A percentile compares a stretch with the other conserved stretches of the same genome.
phyloP scores from a whole-genome alignment of 1,140 invertebrate genomes.

The Caenorhabditis tropicalis region DNA sequence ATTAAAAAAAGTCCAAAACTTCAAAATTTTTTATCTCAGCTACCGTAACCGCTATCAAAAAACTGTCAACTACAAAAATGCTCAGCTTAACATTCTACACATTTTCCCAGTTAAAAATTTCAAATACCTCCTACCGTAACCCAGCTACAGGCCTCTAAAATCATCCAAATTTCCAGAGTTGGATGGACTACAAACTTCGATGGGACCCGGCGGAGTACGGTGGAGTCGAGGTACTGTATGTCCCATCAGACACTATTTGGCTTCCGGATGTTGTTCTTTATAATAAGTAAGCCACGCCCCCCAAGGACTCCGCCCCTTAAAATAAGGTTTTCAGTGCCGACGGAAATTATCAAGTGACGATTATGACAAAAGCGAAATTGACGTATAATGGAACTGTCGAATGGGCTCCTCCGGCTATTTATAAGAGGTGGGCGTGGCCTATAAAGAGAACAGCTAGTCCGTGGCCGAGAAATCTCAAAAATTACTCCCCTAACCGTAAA shows the following conservation, averaged over 20 bases:
- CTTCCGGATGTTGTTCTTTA: conserved; percentile 80
- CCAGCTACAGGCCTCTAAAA: too few species aligned
- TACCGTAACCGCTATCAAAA: too few species aligned
- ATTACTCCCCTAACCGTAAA: too few species aligned
- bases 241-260: conserved; percentile 84
- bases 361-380: conserved; percentile 76
- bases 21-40: too few species aligned
- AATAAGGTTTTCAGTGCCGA: conserved; percentile 74
- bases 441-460: background rate
- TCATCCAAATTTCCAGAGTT: conserved; percentile 74
- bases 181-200: conserved; percentile 94
- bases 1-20: too few species aligned
- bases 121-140: background rate
- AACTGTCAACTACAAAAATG: background rate
- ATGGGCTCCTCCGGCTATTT: conserved; percentile 97
- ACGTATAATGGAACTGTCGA: conserved; percentile 88
- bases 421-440: conserved; percentile 90
- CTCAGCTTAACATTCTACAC: background rate
- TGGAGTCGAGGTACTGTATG: conserved; percentile 80
- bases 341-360: conserved; percentile 76
- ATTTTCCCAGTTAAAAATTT: background rate
- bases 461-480: too few species aligned
- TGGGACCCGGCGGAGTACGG: conserved; percentile 95
- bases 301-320: too few species aligned
- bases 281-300: conserved; percentile 68